Base-by-base conservation (phyloP, 2,113 vertebrate genomes). In the Pelodiscus sinensis region DNA sequence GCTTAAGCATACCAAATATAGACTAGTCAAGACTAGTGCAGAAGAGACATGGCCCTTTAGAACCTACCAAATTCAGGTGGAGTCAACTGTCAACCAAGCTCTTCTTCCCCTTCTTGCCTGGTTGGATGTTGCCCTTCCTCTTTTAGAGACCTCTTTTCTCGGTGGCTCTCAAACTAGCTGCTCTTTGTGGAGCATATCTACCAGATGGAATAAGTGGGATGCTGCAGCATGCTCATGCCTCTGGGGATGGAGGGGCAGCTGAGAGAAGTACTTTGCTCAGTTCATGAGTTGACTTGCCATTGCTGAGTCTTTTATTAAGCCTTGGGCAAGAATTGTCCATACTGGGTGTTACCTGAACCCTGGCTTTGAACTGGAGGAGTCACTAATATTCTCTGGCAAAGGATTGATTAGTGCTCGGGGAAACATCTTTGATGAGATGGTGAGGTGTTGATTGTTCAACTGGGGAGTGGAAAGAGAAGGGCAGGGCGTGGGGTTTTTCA, bases 401-500 rank as follows among this genome's bases (percentile, higher is more conserved):
- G 77, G 51, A 2, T 27, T 35, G 81, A 38, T 75, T 38, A 75
- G 38, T 1, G 0, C 1, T 3, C 35, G 6, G 16, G 65, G 31
- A 68, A n/a, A n/a, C 29, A n/a, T 14, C 31, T 68, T 68, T 16
- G 16, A 19, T 65, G 6, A 60, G 58, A 60, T 60, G 58, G 65
- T 68, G n/a, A n/a, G 14, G 16, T 52, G 29, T 51, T 51, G 51
- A 52, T 21, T 55, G 52, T 31, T 55, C 29, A 21, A 7, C 21
- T 8, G 29, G 10, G 15, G 29, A 31, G 19, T 54, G 4, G 68
- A 77, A 38, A 51, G 56, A 21, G 14, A 19, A 44, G 54, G 79
- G 71, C 25, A 0, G 0, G 78, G 19, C 1, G 3, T 4, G 0
- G 0, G 44, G n/a, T 44, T 25, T 13, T 25, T 65, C 81, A 21